Percentiles rank a stretch among this genome's conserved stretches.
Evolutionary conservation across 2,797 vertebrate genomes (phyloP).

Genomic region (Micrastur ruficollis): DNA sequence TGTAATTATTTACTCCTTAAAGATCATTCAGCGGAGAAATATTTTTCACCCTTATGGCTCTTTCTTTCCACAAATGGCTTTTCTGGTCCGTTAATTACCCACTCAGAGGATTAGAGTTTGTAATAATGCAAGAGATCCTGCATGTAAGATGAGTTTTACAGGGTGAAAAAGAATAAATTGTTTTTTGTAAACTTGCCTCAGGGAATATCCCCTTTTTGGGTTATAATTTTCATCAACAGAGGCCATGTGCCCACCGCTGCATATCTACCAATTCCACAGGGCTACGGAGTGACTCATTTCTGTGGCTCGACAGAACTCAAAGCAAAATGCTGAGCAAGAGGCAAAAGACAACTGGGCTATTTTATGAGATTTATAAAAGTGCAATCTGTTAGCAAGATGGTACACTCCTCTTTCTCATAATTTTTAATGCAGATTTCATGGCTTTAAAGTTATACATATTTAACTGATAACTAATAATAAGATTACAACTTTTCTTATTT

Average conservation of each 20-base stretch:
- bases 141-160: slow-evolving; percentile 71
- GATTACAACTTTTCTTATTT: slow-evolving; percentile 31
- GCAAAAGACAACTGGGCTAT: background rate
- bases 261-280: slow-evolving; percentile 43
- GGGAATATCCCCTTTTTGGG: slow-evolving; percentile 50
- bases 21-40: slow-evolving; percentile 77
- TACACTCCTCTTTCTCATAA: background rate
- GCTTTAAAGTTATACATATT: background rate
- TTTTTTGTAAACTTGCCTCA: slow-evolving; percentile 59
- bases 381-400: background rate
- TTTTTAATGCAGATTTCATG: background rate
- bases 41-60: slow-evolving; percentile 78
- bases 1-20: slow-evolving; percentile 84
- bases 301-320: slow-evolving; percentile 59
- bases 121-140: slow-evolving; percentile 71
- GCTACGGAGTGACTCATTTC: slow-evolving; percentile 63
- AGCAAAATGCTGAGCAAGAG: slow-evolving; percentile 63
- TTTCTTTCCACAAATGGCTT: slow-evolving; percentile 77
- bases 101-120: slow-evolving; percentile 76
- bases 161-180: slow-evolving; percentile 62
- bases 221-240: slow-evolving; percentile 46
- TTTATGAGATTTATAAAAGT: background rate
- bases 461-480: slow-evolving; percentile 32
- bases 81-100: slow-evolving; percentile 80
- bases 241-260: slow-evolving; percentile 10